phyloP scores from a whole-genome alignment of 2,888 invertebrate species.

The Liposcelis brunnea region DNA sequence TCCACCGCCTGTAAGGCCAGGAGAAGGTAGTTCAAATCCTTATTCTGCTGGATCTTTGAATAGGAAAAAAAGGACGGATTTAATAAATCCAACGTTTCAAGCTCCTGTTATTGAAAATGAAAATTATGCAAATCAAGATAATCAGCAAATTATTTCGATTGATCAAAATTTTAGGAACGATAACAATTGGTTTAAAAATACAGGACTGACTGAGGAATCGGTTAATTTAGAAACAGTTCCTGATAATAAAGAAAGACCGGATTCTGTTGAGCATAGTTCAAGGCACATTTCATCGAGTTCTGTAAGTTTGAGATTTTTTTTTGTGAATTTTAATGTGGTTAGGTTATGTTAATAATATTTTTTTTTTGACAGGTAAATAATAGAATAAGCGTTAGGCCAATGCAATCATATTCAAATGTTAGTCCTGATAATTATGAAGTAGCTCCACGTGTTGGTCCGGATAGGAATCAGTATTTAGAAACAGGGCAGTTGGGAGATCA shows the following conservation, averaged over 20 bases:
- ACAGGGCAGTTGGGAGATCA: slow-evolving; percentile 37
- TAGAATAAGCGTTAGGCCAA: too few species aligned
- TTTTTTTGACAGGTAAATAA: too few species aligned
- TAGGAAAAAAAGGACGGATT: too few species aligned
- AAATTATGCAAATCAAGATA: too few species aligned
- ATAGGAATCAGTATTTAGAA: slow-evolving; percentile 58
- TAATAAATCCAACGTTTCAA: too few species aligned
- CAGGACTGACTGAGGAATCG: slow-evolving; percentile 10
- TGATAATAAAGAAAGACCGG: slow-evolving; percentile 50
- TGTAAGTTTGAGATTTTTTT: background rate
- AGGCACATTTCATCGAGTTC: background rate
- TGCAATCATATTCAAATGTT: slow-evolving; percentile 4
- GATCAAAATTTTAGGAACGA: too few species aligned
- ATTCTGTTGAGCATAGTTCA: slow-evolving; percentile 18
- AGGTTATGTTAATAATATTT: background rate
- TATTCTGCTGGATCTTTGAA: background rate
- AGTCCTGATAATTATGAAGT: slow-evolving; percentile 18
- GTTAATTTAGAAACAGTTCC: slow-evolving; percentile 45
- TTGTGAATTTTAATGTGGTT: background rate
- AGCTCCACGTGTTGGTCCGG: slow-evolving; percentile 23
- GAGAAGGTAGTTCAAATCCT: too few species aligned
- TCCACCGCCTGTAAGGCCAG: slow-evolving; percentile 2
- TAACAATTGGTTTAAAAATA: too few species aligned
- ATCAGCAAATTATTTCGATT: too few species aligned
- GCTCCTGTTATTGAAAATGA: too few species aligned